Base-by-base conservation (phyloP, 2,888 invertebrate genomes). In the Leucania comma region DNA sequence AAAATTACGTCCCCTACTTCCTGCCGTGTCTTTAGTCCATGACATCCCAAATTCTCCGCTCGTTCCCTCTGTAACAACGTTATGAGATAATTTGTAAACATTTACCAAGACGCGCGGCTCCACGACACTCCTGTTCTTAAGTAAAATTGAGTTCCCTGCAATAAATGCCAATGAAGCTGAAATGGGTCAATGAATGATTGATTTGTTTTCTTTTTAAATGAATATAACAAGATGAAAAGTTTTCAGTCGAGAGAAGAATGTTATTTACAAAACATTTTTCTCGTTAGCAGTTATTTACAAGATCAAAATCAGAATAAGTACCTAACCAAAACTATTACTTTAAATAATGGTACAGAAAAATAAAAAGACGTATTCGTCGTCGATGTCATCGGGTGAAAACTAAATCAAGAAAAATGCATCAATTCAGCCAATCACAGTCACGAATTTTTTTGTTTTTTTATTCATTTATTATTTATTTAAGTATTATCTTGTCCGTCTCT, bases 61-160 rank as follows among this genome's bases (percentile, higher is more conserved):
- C 66, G 48, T 60, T 70, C 46, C 60, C 51, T 50, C 46, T 46
- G 46, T 75, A 79, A 81, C 60, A 69, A 71, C 57, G 75, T 79
- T 75, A 78, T 73, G 62, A 70, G 68, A 79, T 81, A 82, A 82
- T 82, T 79, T 72, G 76, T 76, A 76, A 82, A 76, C 82, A 79
- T 82, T 81, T 71, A 71, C 68, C 46, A 38, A 67, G 58, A 24
- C 50, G 51, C 26, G 69, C 54, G 32, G 70, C 56, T 76, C 71
- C 20, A 51, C 22, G 35, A 54, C 51, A 51, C 65, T 78, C 32
- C 46, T 64, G 59, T 71, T 68, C 60, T 65, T 72, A 24, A 72
- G 46, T 63, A 59, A 70, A 68, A 78, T 78, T 64, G 38, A 59
- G 64, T 71, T 71, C n/a, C 6, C 26, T 61, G 35, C n/a, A 51